Evolutionary conservation across 2,113 vertebrate species (phyloP), one percentile per base, ranked within the genome.

Genomic region (Microcebus jonahi): DNA sequence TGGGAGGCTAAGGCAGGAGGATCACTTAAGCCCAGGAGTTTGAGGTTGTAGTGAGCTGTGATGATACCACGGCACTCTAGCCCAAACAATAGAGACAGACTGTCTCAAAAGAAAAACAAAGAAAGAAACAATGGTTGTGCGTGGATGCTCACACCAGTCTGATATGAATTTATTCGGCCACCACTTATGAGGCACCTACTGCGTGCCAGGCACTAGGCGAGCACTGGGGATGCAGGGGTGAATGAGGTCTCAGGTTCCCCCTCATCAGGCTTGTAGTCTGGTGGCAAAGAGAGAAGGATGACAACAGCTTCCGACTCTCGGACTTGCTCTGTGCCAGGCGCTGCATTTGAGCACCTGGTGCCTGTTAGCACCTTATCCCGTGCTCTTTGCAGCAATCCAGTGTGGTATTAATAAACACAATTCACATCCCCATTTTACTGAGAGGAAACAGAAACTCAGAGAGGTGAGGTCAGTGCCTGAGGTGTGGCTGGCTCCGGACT

Each of bases 311-410:
- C 92, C 10, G 8, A 23, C 25, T 59, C 27, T 34, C 20, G 2
- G 0, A 61, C 0, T 9, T 48, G 12, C 14, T 25, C 20, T 2
- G 0, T 34, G 45, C 45, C 39, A 3, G 20, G 6, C 0, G 11
- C 6, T 3, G 25, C 3, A 3, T 48, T 53, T 71, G 9, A 25
- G 7, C 20, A 12, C 17, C 5, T 6, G 55, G 25, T 25, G 14
- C 8, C 0, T 73, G 42, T 13, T 3, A 77, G 50, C 76, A 8
- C 6, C 11, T 0, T 3, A 4, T 57, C 27, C 1, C 18, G 48
- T 34, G 15, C 84, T 67, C 55, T 73, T 31, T 11, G 0, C 3
- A 2, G 57, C 11, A 42, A 25, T 63, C 45, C 4, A 55, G 7
- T 34, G 45, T 13, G 67, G 39, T 2, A 6, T 55, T 55, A 55